A percentile compares a stretch with the other conserved stretches of the same genome.
These are phyloP conservation scores for Drosophila lini DNA, from an alignment of 1,140 invertebrate species.

Conservation along the genomic window DNA sequence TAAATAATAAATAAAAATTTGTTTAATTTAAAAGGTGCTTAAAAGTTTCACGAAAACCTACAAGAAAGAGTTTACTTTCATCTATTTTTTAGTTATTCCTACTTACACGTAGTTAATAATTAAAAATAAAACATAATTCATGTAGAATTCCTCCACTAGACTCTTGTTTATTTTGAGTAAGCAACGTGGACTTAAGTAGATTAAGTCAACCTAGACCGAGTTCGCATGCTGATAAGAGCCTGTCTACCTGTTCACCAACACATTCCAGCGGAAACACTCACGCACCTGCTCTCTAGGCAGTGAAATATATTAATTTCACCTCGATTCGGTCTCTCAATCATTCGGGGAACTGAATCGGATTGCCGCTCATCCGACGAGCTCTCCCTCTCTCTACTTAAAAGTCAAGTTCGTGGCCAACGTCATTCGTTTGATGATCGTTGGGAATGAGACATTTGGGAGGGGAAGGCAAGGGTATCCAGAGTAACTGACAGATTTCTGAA, in stretches of 20 bases:
- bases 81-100: background rate
- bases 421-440: conserved; percentile 23
- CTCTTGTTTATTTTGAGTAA: conserved; percentile 18
- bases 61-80: background rate
- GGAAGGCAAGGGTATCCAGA: background rate
- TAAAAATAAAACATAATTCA: background rate
- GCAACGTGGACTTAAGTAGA: conserved; percentile 26
- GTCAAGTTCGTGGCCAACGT: conserved; percentile 40
- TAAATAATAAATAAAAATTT: background rate
- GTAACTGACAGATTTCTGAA: background rate
- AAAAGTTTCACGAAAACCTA: background rate
- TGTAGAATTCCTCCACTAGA: background rate
- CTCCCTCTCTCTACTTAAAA: background rate
- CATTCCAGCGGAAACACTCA: background rate
- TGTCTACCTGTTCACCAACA: conserved; percentile 25
- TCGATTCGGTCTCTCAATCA: conserved; percentile 25
- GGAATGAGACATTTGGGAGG: background rate
- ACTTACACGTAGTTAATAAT: background rate
- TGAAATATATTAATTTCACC: conserved; percentile 18
- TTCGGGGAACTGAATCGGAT: conserved; percentile 7
- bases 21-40: background rate
- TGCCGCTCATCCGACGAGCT: background rate
- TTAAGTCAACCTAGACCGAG: conserved; percentile 21
- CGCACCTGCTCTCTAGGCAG: conserved; percentile 10
- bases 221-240: conserved; percentile 22